Conservation (phyloP, 2,113 vertebrate genomes). For the Tetraodon nigroviridis region DNA sequence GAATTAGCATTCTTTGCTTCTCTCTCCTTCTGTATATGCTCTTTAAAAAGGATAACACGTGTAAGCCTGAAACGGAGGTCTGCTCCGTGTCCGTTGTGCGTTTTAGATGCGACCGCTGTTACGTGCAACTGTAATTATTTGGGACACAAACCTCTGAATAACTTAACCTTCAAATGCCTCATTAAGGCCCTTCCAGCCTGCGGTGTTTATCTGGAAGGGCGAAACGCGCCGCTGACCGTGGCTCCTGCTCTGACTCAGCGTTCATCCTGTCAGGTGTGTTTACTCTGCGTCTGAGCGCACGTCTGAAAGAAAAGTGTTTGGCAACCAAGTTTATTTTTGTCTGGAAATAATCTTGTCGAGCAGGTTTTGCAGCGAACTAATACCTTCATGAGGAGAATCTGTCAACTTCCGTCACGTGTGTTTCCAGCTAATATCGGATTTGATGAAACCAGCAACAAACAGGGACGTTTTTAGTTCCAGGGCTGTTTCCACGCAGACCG, state of each 20-base stretch:
- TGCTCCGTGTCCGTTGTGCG: slow-evolving; percentile 21
- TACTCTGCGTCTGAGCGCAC: neutral
- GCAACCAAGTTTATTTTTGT: too few relatives aligned
- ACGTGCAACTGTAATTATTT: slow-evolving; percentile 7
- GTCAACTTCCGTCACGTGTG: too few relatives aligned
- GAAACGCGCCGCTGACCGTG: slow-evolving; percentile 25
- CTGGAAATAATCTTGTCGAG: too few relatives aligned
- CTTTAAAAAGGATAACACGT: slow-evolving; percentile 5
- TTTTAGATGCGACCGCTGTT: slow-evolving; percentile 12
- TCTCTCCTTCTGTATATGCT: too few relatives aligned
- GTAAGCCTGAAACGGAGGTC: slow-evolving; percentile 23
- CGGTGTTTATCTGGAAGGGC: slow-evolving; percentile 6
- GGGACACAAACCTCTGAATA: slow-evolving; percentile 39
- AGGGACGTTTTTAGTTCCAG: too few relatives aligned
- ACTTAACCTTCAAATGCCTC: slow-evolving; percentile 33
- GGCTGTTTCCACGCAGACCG: too few relatives aligned
- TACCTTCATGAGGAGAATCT: too few relatives aligned
- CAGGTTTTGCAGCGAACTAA: too few relatives aligned
- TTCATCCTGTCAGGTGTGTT: slow-evolving; percentile 19
- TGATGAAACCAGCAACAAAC: too few relatives aligned
- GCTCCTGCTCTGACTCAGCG: slow-evolving; percentile 26
- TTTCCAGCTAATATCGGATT: too few relatives aligned
- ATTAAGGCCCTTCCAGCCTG: neutral
- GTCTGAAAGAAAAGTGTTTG: slow-evolving; percentile 22
- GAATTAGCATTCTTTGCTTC: too few relatives aligned